Base-by-base conservation (phyloP, 2,113 vertebrate species). In the Petromus typicus region DNA sequence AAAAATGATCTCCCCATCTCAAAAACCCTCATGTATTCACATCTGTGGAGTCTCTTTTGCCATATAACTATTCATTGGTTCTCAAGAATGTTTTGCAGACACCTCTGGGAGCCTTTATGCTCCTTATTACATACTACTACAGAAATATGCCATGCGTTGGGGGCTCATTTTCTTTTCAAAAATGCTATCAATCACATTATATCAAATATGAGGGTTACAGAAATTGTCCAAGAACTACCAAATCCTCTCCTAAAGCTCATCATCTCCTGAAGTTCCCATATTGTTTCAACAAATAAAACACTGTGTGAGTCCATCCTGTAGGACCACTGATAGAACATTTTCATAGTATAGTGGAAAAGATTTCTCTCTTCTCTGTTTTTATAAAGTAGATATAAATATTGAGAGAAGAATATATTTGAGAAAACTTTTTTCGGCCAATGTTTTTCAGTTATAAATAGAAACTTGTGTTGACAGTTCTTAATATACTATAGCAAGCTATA, bases 261-360 rank as follows among this genome's bases (percentile, higher is more conserved):
- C 67, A 59, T 89, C 17, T 87, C n/a, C 10, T n/a, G 27, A 92
- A 79, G 17, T 27, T 94, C 34, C 40, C 34, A 59, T 51, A 90
- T 66, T 92, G 87, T 32, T 94, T 92, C 61, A 94, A 87, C 6
- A 92, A 89, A 30, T 37, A 22, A 67, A 2, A 75, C 25, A 22
- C 92, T 86, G 22, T 86, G 5, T 93, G 22, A 76, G 3, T 90
- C 93, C 67, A 76, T 84, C 64, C 43, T 76, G 17, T 37, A 94
- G 43, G 14, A 76, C 84, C 78, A 91, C 6, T 57, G 37, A 87
- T 40, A 51, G 27, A 96, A 66, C 18, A 82, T 37, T 69, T 79
- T 59, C 34, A 88, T 27, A 64, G 17, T 79, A 23, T 11, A 48
- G 27, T 16, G 30, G 7, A 17, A 59, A 34, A 64, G 61, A 12